These are phyloP conservation scores for Salvelinus sp. DNA, from an alignment of 2,113 vertebrate genomes.

Conservation along the genomic window DNA sequence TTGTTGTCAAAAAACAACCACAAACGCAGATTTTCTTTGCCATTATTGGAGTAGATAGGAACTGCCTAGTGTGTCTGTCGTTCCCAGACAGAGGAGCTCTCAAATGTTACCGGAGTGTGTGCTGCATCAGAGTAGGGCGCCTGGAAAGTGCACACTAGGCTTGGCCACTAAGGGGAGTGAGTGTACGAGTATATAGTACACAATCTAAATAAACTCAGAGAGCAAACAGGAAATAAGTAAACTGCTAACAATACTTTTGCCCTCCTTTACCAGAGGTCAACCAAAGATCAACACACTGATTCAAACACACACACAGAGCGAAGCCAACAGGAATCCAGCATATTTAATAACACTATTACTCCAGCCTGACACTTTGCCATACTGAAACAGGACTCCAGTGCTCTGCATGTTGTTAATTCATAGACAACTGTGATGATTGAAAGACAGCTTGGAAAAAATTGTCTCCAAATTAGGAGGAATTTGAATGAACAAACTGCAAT, in stretches of 20 bases:
- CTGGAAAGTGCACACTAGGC: conserved; percentile 48
- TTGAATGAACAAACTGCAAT: conserved; percentile 26
- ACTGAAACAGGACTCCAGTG: neutral
- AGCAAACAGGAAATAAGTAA: conserved; percentile 48
- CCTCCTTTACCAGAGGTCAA: conserved; percentile 27
- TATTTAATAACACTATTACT: conserved; percentile 50
- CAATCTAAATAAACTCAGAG: conserved; percentile 51
- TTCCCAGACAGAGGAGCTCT: conserved; percentile 3
- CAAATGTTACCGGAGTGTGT: conserved; percentile 34
- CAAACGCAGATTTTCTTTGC: conserved; percentile 35
- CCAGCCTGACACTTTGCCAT: conserved; percentile 1
- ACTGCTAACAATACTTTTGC: conserved; percentile 53
- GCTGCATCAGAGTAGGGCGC: neutral
- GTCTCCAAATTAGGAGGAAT: conserved; percentile 39
- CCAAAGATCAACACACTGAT: neutral
- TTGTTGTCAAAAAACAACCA: neutral
- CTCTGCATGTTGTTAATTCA: neutral
- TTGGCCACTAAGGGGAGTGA: conserved; percentile 30
- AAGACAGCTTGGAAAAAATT: too few species aligned
- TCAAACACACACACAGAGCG: conserved; percentile 28
- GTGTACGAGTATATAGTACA: conserved; percentile 24
- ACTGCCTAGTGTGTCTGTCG: conserved; percentile 5
- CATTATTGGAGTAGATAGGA: conserved; percentile 38
- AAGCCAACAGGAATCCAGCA: conserved; percentile 56
- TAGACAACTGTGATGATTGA: neutral